Conservation (phyloP, 2,888 invertebrate species). For the Dryomyza anilis region DNA sequence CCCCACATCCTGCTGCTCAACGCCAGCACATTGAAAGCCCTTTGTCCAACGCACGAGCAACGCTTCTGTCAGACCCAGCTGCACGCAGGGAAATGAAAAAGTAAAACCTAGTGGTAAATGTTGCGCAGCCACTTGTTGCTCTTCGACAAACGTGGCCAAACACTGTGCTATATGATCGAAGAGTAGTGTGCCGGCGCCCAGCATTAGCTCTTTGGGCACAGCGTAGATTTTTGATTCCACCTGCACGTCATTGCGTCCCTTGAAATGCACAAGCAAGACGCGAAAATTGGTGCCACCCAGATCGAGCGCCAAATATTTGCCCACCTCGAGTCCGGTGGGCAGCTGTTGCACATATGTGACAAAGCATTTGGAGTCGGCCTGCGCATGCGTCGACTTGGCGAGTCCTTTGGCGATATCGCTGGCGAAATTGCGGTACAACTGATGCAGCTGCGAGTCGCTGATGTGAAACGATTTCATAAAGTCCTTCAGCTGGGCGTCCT, state of each 20-base stretch:
- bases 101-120: slow-evolving; percentile 91
- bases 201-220: slow-evolving; percentile 90
- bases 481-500: slow-evolving; percentile 45
- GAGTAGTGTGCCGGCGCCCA: slow-evolving; percentile 82
- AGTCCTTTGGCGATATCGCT: slow-evolving; percentile 81
- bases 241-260: slow-evolving; percentile 78
- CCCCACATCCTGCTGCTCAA: slow-evolving; percentile 88
- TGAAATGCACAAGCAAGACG: slow-evolving; percentile 84
- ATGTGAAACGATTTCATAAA: slow-evolving; percentile 72
- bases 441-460: slow-evolving; percentile 75
- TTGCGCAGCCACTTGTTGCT: slow-evolving; percentile 72
- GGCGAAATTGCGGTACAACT: slow-evolving; percentile 76
- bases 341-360: slow-evolving; percentile 94
- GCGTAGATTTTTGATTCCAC: slow-evolving; percentile 97
- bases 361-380: slow-evolving; percentile 88
- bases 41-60: slow-evolving; percentile 91
- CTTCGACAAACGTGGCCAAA: slow-evolving; percentile 83
- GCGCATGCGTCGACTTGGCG: slow-evolving; percentile 72
- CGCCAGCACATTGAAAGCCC: slow-evolving; percentile 90
- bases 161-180: slow-evolving; percentile 97
- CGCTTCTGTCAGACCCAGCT: slow-evolving; percentile 85
- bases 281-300: slow-evolving; percentile 98
- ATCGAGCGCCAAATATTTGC: slow-evolving; percentile 94
- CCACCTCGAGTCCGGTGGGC: slow-evolving; percentile 91
- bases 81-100: slow-evolving; percentile 91